phyloP scores from a whole-genome alignment of 2,888 invertebrate genomes.

The Anagyrus pseudococci region DNA sequence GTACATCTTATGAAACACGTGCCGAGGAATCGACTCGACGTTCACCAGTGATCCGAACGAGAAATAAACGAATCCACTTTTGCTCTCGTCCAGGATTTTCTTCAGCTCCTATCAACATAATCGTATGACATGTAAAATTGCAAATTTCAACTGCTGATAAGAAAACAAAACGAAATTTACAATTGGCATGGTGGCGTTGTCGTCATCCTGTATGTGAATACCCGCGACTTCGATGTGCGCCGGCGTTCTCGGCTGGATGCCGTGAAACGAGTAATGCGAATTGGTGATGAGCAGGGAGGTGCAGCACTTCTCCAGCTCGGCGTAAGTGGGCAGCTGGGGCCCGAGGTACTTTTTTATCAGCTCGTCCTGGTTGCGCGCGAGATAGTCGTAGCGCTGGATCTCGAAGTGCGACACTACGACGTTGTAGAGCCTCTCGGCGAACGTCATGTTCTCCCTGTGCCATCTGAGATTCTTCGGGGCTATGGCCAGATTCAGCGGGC shows the following conservation, averaged over 20 bases:
- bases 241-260: slow-evolving; percentile 62
- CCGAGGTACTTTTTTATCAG: slow-evolving; percentile 45
- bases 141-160: not conserved
- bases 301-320: slow-evolving; percentile 42
- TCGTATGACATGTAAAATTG: not conserved
- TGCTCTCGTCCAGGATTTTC: slow-evolving; percentile 52
- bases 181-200: not conserved
- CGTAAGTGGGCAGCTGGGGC: slow-evolving; percentile 35
- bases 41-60: slow-evolving; percentile 54
- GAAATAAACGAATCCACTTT: slow-evolving; percentile 50
- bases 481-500: slow-evolving; percentile 42
- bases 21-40: slow-evolving; percentile 48
- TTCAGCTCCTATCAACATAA: slow-evolving; percentile 45
- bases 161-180: not conserved
- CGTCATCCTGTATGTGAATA: slow-evolving; percentile 53
- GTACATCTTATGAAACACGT: slow-evolving; percentile 43
- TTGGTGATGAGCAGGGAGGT: slow-evolving; percentile 61
- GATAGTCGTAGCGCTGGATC: slow-evolving; percentile 23
- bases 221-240: slow-evolving; percentile 66
- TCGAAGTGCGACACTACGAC: not conserved
- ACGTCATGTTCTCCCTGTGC: slow-evolving; percentile 5
- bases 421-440: slow-evolving; percentile 32
- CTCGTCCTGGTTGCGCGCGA: slow-evolving; percentile 32
- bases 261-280: slow-evolving; percentile 65
- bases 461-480: slow-evolving; percentile 30